Conservation (phyloP, 2,113 vertebrate genomes). For the Cnemophilus loriae region DNA sequence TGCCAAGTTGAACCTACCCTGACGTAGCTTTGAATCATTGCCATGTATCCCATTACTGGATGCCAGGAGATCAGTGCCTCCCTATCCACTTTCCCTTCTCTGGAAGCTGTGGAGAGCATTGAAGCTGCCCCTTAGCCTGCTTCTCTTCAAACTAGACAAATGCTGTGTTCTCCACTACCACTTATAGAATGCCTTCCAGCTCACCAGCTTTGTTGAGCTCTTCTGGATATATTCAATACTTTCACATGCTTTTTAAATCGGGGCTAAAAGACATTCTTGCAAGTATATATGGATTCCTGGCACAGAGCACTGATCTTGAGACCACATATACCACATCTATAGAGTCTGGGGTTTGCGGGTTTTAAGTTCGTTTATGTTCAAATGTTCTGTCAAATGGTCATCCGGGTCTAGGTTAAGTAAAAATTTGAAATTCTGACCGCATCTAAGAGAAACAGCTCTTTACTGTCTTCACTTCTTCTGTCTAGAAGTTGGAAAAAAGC, state of each 20-base stretch:
- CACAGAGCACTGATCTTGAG: background rate
- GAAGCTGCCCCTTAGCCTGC: background rate
- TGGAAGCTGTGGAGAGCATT: too few relatives aligned
- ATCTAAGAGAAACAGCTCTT: background rate
- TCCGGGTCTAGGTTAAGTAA: background rate
- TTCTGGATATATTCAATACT: background rate
- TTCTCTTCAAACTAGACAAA: background rate
- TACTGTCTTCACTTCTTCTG: background rate
- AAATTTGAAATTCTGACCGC: background rate
- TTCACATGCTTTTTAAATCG: background rate
- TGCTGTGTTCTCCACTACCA: background rate
- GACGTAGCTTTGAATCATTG: background rate
- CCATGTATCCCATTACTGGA: accelerated
- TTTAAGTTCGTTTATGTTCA: background rate
- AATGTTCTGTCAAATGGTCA: background rate
- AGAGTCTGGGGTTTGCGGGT: background rate
- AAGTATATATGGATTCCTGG: background rate
- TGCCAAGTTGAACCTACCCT: accelerated
- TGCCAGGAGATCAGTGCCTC: background rate
- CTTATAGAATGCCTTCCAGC: background rate
- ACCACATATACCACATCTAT: background rate
- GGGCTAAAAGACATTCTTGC: background rate
- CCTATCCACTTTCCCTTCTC: background rate
- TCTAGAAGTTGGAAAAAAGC: background rate
- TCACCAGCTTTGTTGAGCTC: background rate